Conservation (phyloP, 2,797 vertebrate genomes). For the Liasis olivaceus region DNA sequence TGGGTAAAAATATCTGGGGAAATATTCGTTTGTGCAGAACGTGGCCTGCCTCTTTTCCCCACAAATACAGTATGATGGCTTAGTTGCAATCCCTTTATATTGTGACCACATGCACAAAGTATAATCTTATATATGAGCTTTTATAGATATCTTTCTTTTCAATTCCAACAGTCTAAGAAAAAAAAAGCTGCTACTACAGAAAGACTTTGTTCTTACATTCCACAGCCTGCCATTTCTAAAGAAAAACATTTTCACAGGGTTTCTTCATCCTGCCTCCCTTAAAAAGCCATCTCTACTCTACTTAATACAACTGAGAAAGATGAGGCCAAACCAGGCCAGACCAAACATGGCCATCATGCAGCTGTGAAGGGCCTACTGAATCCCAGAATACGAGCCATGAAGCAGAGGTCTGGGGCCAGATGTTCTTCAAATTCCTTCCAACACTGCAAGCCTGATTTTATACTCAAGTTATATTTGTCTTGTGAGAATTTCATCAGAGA, state of each 20-base stretch:
- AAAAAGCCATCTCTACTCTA: neutral
- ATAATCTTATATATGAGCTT: neutral
- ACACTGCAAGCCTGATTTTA: neutral
- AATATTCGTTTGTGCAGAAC: neutral
- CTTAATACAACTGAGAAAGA: neutral
- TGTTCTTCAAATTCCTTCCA: fast-evolving
- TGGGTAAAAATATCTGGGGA: too few species aligned
- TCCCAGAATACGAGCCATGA: neutral
- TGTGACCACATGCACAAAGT: neutral
- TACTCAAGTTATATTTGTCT: neutral
- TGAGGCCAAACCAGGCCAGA: neutral
- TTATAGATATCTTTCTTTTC: neutral
- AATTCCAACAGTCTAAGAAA: neutral
- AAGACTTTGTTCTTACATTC: neutral
- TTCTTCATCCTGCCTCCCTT: neutral
- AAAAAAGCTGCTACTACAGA: neutral
- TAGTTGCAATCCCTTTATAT: neutral
- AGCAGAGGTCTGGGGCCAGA: neutral
- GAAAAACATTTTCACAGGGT: neutral
- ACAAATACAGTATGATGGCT: neutral
- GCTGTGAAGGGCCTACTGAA: neutral
- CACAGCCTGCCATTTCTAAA: neutral
- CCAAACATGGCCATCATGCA: neutral
- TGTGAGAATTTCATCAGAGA: fast-evolving
- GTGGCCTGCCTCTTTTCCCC: neutral